A percentile compares a stretch with the other conserved stretches of the same genome.
Conservation (phyloP, 2,888 invertebrate genomes). For the Drosophila paramelanica region DNA sequence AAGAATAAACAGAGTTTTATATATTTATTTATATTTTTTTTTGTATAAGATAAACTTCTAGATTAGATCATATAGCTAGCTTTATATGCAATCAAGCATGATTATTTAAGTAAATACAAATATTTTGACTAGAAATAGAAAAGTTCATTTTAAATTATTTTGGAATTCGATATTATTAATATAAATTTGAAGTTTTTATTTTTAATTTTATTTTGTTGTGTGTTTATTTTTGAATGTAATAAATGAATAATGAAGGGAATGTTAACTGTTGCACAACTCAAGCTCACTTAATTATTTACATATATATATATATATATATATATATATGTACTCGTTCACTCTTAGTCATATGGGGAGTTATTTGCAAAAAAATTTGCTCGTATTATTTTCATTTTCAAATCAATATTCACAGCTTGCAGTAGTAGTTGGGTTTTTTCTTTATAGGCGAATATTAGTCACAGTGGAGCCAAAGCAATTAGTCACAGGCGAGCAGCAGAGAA, state of each 20-base stretch:
- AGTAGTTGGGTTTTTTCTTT: not conserved
- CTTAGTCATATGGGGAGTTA: not conserved
- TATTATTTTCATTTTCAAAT: slow-evolving; percentile 27
- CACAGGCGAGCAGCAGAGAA: slow-evolving; percentile 17
- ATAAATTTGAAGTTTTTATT: too few relatives aligned
- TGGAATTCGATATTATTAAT: too few relatives aligned
- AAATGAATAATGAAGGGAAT: too few relatives aligned
- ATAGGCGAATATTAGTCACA: not conserved
- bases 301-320: too few relatives aligned
- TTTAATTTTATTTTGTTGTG: too few relatives aligned
- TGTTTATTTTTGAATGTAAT: too few relatives aligned
- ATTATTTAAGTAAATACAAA: not conserved
- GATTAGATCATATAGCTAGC: not conserved
- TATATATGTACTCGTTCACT: not conserved
- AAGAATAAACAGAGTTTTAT: not conserved
- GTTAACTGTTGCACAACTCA: too few relatives aligned
- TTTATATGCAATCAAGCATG: not conserved
- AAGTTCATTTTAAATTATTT: not conserved
- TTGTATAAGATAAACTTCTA: not conserved
- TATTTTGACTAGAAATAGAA: too few relatives aligned
- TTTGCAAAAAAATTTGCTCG: not conserved
- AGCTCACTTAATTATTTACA: too few relatives aligned
- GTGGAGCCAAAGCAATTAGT: slow-evolving; percentile 29
- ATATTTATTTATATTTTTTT: too few relatives aligned
- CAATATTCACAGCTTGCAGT: slow-evolving; percentile 23